A percentile compares a stretch with the other conserved stretches of the same genome.
These are phyloP conservation scores for Spilarctia lutea DNA, from an alignment of 2,888 invertebrate species.

Conservation along the genomic window DNA sequence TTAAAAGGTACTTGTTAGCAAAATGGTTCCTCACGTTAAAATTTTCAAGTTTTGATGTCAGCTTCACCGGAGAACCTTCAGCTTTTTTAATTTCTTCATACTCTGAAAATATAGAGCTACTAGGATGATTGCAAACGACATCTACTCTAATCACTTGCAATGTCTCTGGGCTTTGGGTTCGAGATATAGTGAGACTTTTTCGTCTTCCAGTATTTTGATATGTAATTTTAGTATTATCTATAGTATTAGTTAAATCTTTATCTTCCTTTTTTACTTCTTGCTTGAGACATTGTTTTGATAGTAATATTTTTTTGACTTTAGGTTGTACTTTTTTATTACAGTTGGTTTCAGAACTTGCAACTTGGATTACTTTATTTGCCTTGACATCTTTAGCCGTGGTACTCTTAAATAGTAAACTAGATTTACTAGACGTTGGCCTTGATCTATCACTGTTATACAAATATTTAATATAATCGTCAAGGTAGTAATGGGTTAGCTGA, in stretches of 20 bases:
- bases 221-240: slow-evolving; percentile 67
- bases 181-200: slow-evolving; percentile 80
- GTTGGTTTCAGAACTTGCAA: slow-evolving; percentile 49
- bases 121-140: slow-evolving; percentile 75
- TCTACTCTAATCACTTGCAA: slow-evolving; percentile 83
- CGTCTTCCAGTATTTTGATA: slow-evolving; percentile 73
- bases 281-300: slow-evolving; percentile 40
- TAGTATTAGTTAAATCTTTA: slow-evolving; percentile 44
- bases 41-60: slow-evolving; percentile 49
- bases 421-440: slow-evolving; percentile 72
- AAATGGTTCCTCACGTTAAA: slow-evolving; percentile 62
- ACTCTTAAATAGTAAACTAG: slow-evolving; percentile 64
- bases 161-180: slow-evolving; percentile 80
- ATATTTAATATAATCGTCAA: slow-evolving; percentile 78
- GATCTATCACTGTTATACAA: slow-evolving; percentile 69
- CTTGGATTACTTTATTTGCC: slow-evolving; percentile 68
- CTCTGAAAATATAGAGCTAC: slow-evolving; percentile 57
- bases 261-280: slow-evolving; percentile 43
- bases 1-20: slow-evolving; percentile 74
- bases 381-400: slow-evolving; percentile 53
- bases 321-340: slow-evolving; percentile 54
- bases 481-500: slow-evolving; percentile 70
- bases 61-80: slow-evolving; percentile 31
- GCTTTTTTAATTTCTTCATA: slow-evolving; percentile 60
- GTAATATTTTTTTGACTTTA: slow-evolving; percentile 47